Evolutionary conservation across 2,888 invertebrate genomes (phyloP).

Genomic region (Actias luna): DNA sequence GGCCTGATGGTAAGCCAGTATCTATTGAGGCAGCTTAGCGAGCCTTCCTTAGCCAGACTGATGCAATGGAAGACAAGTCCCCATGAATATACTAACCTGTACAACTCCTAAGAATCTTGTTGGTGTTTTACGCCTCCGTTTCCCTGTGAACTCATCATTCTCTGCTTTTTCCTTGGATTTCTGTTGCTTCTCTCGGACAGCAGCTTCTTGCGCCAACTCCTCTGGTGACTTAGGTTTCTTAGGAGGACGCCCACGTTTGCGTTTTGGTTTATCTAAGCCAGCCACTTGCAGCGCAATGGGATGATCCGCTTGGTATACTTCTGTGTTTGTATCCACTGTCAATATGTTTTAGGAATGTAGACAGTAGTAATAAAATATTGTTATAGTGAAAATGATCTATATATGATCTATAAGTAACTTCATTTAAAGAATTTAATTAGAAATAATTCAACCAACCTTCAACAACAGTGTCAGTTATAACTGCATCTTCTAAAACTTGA

Average conservation of each 20-base stretch:
- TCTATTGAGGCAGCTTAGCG: no score
- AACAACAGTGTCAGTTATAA: conserved; percentile 53
- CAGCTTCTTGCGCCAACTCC: conserved; percentile 50
- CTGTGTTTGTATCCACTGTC: conserved; percentile 83
- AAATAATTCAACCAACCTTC: conserved; percentile 52
- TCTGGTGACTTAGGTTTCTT: conserved; percentile 76
- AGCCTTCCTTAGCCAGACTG: no score
- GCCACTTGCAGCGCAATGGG: conserved; percentile 84
- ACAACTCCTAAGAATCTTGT: conserved; percentile 82
- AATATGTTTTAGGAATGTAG: conserved; percentile 1
- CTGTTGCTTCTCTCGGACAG: conserved; percentile 39
- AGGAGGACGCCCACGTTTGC: conserved; percentile 87
- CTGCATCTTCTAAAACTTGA: conserved; percentile 40
- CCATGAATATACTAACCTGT: conserved; percentile 63
- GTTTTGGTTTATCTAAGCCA: conserved; percentile 84
- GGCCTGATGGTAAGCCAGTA: no score
- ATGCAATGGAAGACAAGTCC: no score
- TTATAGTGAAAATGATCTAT: no score
- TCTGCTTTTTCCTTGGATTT: conserved; percentile 33
- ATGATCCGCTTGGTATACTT: conserved; percentile 84
- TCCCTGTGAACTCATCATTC: conserved; percentile 78
- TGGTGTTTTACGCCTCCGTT: conserved; percentile 85
- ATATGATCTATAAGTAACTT: no score
- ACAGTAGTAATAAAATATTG: no score
- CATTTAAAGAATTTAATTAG: background rate